Evolutionary conservation across 2,113 vertebrate species (phyloP).

Genomic region (Hippocampus comes): DNA sequence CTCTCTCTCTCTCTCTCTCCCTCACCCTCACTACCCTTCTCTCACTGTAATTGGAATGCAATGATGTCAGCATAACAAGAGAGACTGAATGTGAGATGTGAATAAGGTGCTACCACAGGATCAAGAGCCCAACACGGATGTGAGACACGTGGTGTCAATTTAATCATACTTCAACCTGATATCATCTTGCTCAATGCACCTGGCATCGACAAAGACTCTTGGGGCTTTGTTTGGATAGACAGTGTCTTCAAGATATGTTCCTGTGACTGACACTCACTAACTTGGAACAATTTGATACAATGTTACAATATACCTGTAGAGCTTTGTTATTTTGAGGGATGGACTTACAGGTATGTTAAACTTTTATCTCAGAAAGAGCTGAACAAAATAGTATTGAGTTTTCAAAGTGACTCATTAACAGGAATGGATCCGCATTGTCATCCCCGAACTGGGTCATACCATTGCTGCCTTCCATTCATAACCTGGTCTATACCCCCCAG

Average conservation of each 20-base stretch:
- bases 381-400: slow-evolving; percentile 10
- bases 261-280: slow-evolving; percentile 45
- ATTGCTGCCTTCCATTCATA: slow-evolving; percentile 21
- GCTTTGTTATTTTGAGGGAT: background rate
- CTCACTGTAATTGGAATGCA: slow-evolving; percentile 70
- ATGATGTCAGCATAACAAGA: slow-evolving; percentile 69
- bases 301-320: background rate
- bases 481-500: slow-evolving; percentile 51
- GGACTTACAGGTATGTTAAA: background rate
- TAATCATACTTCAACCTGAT: slow-evolving; percentile 72
- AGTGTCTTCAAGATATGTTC: slow-evolving; percentile 18
- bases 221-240: slow-evolving; percentile 46
- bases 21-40: slow-evolving; percentile 30
- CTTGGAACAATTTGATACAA: slow-evolving; percentile 19
- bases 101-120: slow-evolving; percentile 66
- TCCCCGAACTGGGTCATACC: slow-evolving; percentile 36
- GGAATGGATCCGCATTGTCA: slow-evolving; percentile 13
- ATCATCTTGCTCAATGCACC: slow-evolving; percentile 69
- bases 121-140: slow-evolving; percentile 64
- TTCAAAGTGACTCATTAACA: slow-evolving; percentile 47
- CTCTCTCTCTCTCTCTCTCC: background rate
- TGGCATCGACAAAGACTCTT: slow-evolving; percentile 67
- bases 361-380: background rate
- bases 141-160: slow-evolving; percentile 76
- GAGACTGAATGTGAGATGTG: slow-evolving; percentile 67